Evolutionary conservation across 35 echinoderm and acorn worm genomes (phyloP).

Genomic region (Apostichopus parvimensis): DNA sequence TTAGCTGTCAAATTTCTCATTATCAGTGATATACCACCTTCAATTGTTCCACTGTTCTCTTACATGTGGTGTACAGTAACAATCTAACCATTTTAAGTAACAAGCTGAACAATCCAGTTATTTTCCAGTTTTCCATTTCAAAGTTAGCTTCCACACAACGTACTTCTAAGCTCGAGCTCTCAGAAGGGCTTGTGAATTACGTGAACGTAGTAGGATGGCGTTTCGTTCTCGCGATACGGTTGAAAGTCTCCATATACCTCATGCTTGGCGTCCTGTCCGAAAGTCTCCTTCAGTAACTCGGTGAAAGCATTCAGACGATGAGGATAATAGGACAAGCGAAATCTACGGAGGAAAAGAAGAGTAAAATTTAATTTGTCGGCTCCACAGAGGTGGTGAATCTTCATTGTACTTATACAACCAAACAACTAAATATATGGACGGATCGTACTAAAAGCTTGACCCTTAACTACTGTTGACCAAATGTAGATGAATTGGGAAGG

Average conservation of each 20-base stretch:
- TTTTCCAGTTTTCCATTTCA: too few species aligned
- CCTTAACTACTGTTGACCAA: too few species aligned
- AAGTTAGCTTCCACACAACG: too few species aligned
- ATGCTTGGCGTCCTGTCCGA: constrained; percentile 72
- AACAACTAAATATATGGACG: too few species aligned
- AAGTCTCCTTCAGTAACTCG: constrained; percentile 90
- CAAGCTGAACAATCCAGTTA: not conserved
- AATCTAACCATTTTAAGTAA: not conserved
- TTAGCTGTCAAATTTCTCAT: too few species aligned
- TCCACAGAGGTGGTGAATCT: too few species aligned
- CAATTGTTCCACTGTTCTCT: too few species aligned
- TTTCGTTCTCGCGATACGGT: constrained; percentile 64
- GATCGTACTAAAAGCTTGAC: too few species aligned
- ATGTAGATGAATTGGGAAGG: too few species aligned
- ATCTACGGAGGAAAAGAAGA: constrained; percentile 40
- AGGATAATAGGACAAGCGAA: constrained; percentile 95
- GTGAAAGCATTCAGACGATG: constrained; percentile 97
- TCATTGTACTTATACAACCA: too few species aligned
- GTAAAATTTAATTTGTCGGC: not conserved
- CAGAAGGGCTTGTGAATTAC: constrained; percentile 75
- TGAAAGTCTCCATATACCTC: constrained; percentile 80
- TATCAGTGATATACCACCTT: too few species aligned
- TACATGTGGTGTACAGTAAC: too few species aligned
- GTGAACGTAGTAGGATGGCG: constrained; percentile 87
- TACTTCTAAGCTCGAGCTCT: not conserved